Conservation (phyloP, 2,888 invertebrate genomes). For the Acanthoscelides obtectus region DNA sequence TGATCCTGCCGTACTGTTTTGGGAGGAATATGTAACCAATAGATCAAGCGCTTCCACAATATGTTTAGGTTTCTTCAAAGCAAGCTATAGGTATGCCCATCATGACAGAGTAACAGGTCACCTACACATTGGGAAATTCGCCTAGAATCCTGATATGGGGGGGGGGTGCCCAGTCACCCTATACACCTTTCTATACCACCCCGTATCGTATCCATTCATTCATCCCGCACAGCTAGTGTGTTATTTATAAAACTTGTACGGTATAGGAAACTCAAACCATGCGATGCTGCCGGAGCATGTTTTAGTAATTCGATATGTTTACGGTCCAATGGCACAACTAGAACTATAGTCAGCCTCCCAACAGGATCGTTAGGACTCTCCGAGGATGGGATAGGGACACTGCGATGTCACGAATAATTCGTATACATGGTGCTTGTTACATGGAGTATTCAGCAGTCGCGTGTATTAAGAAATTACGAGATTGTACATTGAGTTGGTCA, state of each 20-base stretch:
- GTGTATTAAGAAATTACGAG: neutral
- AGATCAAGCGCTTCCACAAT: no score
- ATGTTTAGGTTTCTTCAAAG: no score
- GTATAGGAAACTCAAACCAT: conserved; percentile 4
- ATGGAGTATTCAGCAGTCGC: neutral
- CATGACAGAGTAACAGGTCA: no score
- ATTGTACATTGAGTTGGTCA: neutral
- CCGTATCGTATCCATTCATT: neutral
- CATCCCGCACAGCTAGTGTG: conserved; percentile 13
- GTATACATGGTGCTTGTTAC: neutral
- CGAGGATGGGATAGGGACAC: neutral
- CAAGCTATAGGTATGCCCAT: no score
- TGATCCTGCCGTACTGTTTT: no score
- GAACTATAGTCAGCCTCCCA: neutral
- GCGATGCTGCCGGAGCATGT: neutral
- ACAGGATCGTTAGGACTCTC: neutral
- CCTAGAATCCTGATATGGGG: no score
- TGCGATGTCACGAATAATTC: neutral
- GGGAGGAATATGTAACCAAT: no score
- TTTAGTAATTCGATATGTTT: neutral
- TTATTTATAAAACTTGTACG: conserved; percentile 36
- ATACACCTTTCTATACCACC: no score
- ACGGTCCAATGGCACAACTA: neutral
- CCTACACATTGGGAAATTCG: no score
- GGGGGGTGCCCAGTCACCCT: no score